Conservation (phyloP, 2,888 invertebrate species). For the Zeuzera pyrina region DNA sequence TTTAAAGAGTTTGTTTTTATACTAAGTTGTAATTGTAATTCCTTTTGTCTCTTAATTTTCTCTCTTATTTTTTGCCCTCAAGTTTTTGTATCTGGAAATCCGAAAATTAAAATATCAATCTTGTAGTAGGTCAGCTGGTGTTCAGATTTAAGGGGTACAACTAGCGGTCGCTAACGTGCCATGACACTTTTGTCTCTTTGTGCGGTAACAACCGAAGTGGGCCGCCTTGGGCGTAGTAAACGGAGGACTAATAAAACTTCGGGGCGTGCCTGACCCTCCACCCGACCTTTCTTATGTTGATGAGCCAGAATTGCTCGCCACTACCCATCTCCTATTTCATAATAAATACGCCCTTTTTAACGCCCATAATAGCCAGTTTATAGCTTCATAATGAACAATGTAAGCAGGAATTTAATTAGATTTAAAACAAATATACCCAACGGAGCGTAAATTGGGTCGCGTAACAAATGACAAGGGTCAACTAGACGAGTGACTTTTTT, state of each 20-base stretch:
- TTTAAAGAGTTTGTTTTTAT: too few relatives aligned
- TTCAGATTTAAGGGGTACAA: constrained; percentile 12
- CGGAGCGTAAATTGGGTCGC: constrained; percentile 37
- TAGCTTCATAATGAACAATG: constrained; percentile 32
- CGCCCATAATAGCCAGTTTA: constrained; percentile 25
- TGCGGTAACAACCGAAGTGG: constrained; percentile 22
- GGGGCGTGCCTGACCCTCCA: constrained; percentile 35
- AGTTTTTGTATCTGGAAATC: too few relatives aligned
- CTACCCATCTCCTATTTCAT: constrained; percentile 7
- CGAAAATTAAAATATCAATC: too few relatives aligned
- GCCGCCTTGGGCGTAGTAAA: constrained; percentile 22
- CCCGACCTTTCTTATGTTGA: constrained; percentile 55
- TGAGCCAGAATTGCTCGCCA: constrained; percentile 25
- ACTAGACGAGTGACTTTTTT: constrained; percentile 36
- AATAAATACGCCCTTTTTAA: constrained; percentile 16
- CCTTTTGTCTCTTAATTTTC: too few relatives aligned
- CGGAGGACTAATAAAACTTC: constrained; percentile 52
- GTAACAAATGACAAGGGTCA: constrained; percentile 46
- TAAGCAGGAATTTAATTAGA: constrained; percentile 44
- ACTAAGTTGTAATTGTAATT: too few relatives aligned
- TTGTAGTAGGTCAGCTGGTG: too few relatives aligned
- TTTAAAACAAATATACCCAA: constrained; percentile 37
- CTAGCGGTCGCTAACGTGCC: constrained; percentile 15
- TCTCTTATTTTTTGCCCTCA: too few relatives aligned
- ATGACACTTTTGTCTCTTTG: constrained; percentile 16